Evolutionary conservation across 2,888 invertebrate genomes (phyloP).

Genomic region (Leptopilina syphax): DNA sequence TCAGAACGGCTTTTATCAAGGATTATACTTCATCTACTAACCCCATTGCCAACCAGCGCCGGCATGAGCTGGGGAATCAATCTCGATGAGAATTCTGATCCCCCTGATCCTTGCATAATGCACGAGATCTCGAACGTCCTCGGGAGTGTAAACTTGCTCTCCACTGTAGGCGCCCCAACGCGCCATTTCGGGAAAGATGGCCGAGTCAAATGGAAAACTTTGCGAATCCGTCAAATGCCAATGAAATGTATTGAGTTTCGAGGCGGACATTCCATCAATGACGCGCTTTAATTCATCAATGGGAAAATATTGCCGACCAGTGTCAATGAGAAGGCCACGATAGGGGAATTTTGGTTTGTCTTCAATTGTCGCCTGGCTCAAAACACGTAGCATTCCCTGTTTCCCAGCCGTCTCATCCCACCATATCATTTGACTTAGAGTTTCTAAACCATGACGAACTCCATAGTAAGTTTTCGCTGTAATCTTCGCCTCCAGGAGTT

Average conservation of each 20-base stretch:
- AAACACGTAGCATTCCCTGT: constrained; percentile 80
- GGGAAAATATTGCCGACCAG: constrained; percentile 92
- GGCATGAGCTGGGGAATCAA: constrained; percentile 94
- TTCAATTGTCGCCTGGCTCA: constrained; percentile 83
- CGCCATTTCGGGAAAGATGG: constrained; percentile 86
- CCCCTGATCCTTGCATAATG: constrained; percentile 89
- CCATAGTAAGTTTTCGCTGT: constrained; percentile 86
- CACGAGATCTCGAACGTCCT: constrained; percentile 85
- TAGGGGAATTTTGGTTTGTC: constrained; percentile 90
- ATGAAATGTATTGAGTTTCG: constrained; percentile 94
- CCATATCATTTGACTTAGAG: constrained; percentile 89
- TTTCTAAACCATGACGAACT: constrained; percentile 87
- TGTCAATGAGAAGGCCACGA: constrained; percentile 93
- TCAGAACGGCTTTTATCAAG: background rate
- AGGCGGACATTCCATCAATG: constrained; percentile 92
- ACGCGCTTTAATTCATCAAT: constrained; percentile 84
- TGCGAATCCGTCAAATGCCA: constrained; percentile 96
- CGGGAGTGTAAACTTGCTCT: constrained; percentile 85
- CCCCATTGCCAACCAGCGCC: constrained; percentile 94
- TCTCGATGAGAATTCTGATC: constrained; percentile 91
- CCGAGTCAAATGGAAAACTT: constrained; percentile 91
- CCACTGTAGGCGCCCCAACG: constrained; percentile 92
- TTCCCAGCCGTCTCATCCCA: constrained; percentile 82
- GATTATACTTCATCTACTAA: constrained; percentile 55
- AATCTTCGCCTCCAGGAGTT: constrained; percentile 81